Base-by-base conservation (phyloP, 2,797 vertebrate genomes). In the Poeciliopsis paucimaculata region DNA sequence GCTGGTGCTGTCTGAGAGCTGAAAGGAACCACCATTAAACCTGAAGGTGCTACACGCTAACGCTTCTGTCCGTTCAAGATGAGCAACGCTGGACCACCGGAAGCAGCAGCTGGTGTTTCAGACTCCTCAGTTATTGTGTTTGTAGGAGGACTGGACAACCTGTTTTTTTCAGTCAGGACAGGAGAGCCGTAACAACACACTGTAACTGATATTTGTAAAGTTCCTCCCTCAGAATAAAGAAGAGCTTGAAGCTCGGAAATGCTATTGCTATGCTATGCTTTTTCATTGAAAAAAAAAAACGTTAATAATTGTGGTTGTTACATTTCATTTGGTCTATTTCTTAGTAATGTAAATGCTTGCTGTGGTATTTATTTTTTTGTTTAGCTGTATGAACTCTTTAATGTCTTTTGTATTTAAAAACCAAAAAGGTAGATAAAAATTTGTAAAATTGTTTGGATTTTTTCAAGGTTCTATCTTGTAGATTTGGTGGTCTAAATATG, bases 181-280 rank as follows among this genome's bases (percentile, higher is more conserved):
- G 84, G 51, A 62, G 78, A 78, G 82, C 77, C 90, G 87, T 90
- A 91, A 86, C 68, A 89, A 82, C 72, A 89, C 89, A 78, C 70
- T 91, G 85, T 90, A 87, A 84, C 73, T 78, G 81, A 74, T 91
- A 53, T 64, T 66, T 91, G 85, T 93, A 88, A 89, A 90, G 86
- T 79, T 88, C 84, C 83, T 89, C 73, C 79, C 77, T 90, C 77
- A 51, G 87, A 88, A 90, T 87, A 72, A 75, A 75, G 80, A 82
- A 77, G 60, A 75, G 76, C 34, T 74, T 66, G 39, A 81, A 73
- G 7, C 2, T 87, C 89, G 89, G 84, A 73, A 83, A 41, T 64
- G 82, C 84, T 36, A 80, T 89, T 89, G 85, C 43, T 75, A 83
- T 78, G 76, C 81, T 77, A 80, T 41, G 36, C 18, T 41, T 88